Conservation (phyloP, 2,113 vertebrate genomes). For the Galemys pyrenaicus region DNA sequence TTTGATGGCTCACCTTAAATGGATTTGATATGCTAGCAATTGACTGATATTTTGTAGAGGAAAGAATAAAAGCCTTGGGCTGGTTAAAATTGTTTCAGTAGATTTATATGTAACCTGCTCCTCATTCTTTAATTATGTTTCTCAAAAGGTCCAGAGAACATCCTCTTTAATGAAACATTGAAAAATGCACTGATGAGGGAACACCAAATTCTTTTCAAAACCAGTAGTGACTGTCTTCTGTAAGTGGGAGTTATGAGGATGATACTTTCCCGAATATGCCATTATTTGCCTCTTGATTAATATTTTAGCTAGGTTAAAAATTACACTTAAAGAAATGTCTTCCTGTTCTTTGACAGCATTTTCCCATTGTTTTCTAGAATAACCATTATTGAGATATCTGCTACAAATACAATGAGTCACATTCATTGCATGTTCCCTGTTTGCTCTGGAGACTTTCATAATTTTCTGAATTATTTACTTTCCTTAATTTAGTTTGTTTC, state of each 20-base stretch:
- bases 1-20: not conserved
- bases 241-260: not conserved
- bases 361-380: not conserved
- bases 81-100: not conserved
- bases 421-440: not conserved
- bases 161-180: not conserved
- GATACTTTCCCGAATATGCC: not conserved
- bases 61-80: constrained; percentile 21
- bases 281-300: constrained; percentile 10
- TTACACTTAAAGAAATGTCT: constrained; percentile 31
- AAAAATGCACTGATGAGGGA: not conserved
- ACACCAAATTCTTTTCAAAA: not conserved
- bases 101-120: not conserved
- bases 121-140: constrained; percentile 12
- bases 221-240: not conserved
- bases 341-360: not conserved
- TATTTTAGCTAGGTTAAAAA: not conserved
- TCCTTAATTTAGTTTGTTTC: not conserved
- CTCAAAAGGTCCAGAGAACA: not conserved
- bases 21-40: not conserved
- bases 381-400: not conserved
- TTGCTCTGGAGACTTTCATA: not conserved
- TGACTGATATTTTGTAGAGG: not conserved
- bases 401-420: not conserved
- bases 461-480: constrained; percentile 11